phyloP scores from a whole-genome alignment of 2,888 invertebrate genomes.

The Catocala nupta region DNA sequence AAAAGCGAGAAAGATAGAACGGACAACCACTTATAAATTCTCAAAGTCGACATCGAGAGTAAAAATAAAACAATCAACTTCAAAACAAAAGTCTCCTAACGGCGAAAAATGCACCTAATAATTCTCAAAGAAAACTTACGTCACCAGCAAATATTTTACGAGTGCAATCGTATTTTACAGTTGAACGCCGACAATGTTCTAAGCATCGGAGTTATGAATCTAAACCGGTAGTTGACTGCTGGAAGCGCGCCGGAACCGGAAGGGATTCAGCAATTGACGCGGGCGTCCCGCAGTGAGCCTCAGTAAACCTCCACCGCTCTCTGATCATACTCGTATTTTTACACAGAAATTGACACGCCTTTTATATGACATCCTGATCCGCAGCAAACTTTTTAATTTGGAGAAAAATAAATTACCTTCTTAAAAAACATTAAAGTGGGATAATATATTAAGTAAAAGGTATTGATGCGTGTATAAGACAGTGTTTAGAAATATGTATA shows the following conservation, averaged over 20 bases:
- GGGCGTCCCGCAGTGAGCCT: conserved; percentile 69
- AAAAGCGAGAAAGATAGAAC: no score
- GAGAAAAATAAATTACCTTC: conserved; percentile 19
- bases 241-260: conserved; percentile 76
- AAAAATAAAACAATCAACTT: neutral
- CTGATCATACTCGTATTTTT: conserved; percentile 63
- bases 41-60: no score
- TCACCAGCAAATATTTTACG: conserved; percentile 60
- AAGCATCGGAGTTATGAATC: conserved; percentile 72
- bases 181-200: conserved; percentile 69
- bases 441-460: conserved; percentile 1
- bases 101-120: conserved; percentile 40
- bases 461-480: conserved; percentile 12
- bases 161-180: conserved; percentile 70
- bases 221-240: conserved; percentile 71
- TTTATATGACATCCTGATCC: conserved; percentile 53
- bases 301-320: conserved; percentile 55
- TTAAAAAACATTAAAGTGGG: neutral
- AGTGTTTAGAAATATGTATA: conserved; percentile 1
- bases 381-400: conserved; percentile 37
- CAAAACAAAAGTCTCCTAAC: conserved; percentile 8
- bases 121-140: conserved; percentile 59
- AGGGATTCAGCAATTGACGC: conserved; percentile 82
- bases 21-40: no score
- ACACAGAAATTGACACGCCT: conserved; percentile 59